A percentile compares a stretch with the other conserved stretches of the same genome.
Evolutionary conservation across 1,140 invertebrate species (phyloP).

Genomic region (Pachyrhynchus sulphureomaculatus): DNA sequence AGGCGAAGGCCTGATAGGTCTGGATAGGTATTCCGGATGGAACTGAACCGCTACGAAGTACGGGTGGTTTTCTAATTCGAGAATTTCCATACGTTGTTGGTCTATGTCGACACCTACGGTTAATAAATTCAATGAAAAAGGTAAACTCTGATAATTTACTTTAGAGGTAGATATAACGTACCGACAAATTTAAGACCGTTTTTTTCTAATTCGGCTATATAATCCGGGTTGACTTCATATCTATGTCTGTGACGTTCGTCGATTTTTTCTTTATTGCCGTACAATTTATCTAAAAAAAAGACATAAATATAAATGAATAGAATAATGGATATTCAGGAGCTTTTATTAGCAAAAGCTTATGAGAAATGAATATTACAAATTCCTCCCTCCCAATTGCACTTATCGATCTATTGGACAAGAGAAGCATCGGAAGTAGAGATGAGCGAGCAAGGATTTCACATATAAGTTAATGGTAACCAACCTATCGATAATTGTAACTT

Average conservation of each 20-base stretch:
- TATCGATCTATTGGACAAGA: no score
- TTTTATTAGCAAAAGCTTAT: neutral
- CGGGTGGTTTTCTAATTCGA: slow-evolving; percentile 73
- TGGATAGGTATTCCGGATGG: slow-evolving; percentile 95
- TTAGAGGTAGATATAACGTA: no score
- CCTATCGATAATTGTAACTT: no score
- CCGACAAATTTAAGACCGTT: slow-evolving; percentile 92
- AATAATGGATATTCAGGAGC: neutral
- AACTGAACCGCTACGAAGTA: slow-evolving; percentile 97
- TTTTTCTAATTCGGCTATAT: slow-evolving; percentile 75
- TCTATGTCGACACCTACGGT: slow-evolving; percentile 66
- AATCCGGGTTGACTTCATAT: slow-evolving; percentile 92
- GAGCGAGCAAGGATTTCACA: no score
- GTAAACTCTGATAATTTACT: no score
- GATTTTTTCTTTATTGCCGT: slow-evolving; percentile 78
- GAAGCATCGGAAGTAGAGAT: no score
- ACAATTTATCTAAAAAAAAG: slow-evolving; percentile 68
- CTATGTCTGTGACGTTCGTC: slow-evolving; percentile 97
- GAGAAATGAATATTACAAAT: no score
- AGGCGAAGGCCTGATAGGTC: slow-evolving; percentile 90
- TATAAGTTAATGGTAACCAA: no score
- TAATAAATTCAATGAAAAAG: slow-evolving; percentile 19
- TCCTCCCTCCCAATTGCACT: no score
- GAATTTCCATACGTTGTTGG: slow-evolving; percentile 82
- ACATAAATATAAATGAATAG: neutral